These are phyloP conservation scores for Cassiopea xamachana DNA, from an alignment of 30 jellyfish, hydroid and myxozoan genomes.

Conservation along the genomic window DNA sequence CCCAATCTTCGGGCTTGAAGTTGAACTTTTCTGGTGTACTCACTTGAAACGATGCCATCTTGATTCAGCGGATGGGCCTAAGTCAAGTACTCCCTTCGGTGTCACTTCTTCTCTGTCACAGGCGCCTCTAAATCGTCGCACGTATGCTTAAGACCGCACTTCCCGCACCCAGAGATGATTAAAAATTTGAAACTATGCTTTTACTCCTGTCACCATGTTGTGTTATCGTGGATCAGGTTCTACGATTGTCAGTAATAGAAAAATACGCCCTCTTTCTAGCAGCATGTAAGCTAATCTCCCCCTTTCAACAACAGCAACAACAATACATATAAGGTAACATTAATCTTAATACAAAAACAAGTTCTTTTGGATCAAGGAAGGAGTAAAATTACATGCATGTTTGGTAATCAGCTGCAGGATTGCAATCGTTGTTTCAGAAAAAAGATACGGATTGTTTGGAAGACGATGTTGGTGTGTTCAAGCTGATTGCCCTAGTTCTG, in stretches of 20 bases:
- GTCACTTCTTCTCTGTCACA: neutral
- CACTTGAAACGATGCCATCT: constrained; percentile 40
- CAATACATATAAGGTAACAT: neutral
- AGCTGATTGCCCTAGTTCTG: too few species aligned
- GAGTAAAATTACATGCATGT: too few species aligned
- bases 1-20: constrained; percentile 43
- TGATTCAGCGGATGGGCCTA: neutral
- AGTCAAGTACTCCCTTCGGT: constrained; percentile 2
- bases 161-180: neutral
- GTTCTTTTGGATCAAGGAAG: too few species aligned
- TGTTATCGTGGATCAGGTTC: neutral
- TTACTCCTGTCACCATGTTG: neutral
- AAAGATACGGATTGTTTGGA: too few species aligned
- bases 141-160: neutral
- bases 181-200: neutral
- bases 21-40: constrained; percentile 18
- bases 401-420: too few species aligned
- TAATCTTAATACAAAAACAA: neutral
- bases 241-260: neutral
- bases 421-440: too few species aligned
- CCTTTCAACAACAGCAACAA: neutral
- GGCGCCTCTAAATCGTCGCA: neutral
- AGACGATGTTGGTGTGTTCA: too few species aligned
- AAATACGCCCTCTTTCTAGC: neutral
- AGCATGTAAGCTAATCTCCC: neutral